Evolutionary conservation across 2,888 invertebrate genomes (phyloP).

Genomic region (Plagodis pulveraria): DNA sequence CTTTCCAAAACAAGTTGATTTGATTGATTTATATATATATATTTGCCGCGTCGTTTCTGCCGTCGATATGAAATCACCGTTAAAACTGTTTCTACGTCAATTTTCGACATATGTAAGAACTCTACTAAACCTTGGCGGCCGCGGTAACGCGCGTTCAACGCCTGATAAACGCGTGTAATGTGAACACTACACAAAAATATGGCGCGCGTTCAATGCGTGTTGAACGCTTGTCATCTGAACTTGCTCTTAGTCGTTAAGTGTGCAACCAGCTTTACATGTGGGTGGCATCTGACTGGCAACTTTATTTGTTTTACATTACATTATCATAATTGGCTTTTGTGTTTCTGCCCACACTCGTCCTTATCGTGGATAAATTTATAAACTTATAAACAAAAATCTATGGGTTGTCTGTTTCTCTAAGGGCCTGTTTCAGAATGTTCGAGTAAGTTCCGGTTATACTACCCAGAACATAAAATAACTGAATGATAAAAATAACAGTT

Average conservation of each 20-base stretch:
- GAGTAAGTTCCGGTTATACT: no score
- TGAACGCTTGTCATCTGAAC: no score
- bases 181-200: background rate
- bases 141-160: background rate
- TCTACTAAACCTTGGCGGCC: background rate
- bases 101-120: background rate
- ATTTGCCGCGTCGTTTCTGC: background rate
- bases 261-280: constrained; percentile 19
- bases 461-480: no score
- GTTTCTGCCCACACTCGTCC: constrained; percentile 22
- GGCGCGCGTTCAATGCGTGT: no score
- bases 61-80: background rate
- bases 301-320: constrained; percentile 29
- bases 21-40: no score
- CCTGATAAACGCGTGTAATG: background rate
- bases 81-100: background rate
- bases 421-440: no score
- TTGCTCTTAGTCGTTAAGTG: constrained; percentile 17
- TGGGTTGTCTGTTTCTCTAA: no score
- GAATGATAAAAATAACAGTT: no score
- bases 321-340: constrained; percentile 34
- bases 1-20: no score
- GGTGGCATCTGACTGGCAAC: constrained; percentile 6
- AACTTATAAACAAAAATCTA: no score
- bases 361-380: background rate